phyloP scores from a whole-genome alignment of 1,140 invertebrate genomes.

The Zaprionus lachaisei region DNA sequence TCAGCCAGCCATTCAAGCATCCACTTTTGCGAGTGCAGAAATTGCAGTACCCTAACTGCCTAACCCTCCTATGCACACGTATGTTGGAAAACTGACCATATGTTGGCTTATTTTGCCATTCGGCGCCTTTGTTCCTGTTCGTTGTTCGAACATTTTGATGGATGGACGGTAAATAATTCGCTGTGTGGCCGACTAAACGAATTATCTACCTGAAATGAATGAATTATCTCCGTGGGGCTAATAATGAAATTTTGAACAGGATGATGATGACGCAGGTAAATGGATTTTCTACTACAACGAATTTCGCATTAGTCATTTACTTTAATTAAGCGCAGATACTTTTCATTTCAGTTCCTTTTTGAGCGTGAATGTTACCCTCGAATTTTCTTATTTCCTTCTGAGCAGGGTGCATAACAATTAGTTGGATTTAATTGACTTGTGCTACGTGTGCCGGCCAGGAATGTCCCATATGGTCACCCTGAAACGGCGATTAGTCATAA shows the following conservation, averaged over 20 bases:
- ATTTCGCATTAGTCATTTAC: conserved; percentile 53
- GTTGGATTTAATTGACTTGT: conserved; percentile 36
- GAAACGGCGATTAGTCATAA: conserved; percentile 49
- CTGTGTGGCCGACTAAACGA: conserved; percentile 35
- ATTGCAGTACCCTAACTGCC: conserved; percentile 2
- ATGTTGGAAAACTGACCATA: conserved; percentile 33
- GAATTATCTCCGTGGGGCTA: conserved; percentile 8
- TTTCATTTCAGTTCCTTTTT: conserved; percentile 21
- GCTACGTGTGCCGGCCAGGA: conserved; percentile 17
- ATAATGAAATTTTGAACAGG: conserved; percentile 34
- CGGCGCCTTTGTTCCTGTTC: conserved; percentile 38
- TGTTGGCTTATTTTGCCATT: conserved; percentile 48
- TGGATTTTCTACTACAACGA: conserved; percentile 18
- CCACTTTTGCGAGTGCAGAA: conserved; percentile 23
- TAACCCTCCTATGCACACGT: conserved; percentile 21
- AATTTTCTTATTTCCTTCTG: conserved; percentile 21
- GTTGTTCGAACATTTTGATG: conserved; percentile 42
- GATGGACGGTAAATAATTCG: conserved; percentile 54
- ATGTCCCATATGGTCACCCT: conserved; percentile 53
- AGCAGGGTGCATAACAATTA: conserved; percentile 38
- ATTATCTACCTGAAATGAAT: conserved; percentile 40
- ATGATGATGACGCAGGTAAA: conserved; percentile 38
- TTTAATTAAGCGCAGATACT: conserved; percentile 48
- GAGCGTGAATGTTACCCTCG: conserved; percentile 15
- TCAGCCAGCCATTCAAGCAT: conserved; percentile 1